These are phyloP conservation scores for Lycaena phlaeas DNA, from an alignment of 2,888 invertebrate species.

Conservation along the genomic window DNA sequence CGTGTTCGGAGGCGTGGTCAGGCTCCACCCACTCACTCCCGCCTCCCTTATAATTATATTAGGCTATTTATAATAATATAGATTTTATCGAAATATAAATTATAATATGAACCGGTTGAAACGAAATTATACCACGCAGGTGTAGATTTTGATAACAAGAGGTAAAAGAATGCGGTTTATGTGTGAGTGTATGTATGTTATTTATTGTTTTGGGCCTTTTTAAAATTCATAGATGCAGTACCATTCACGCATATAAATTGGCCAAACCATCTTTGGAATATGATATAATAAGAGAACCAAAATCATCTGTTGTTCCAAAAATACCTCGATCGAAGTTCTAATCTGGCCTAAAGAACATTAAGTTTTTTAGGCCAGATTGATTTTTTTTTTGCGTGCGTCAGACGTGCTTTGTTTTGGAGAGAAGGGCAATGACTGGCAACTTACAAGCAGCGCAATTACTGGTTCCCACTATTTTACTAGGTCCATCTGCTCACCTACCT, in stretches of 20 bases:
- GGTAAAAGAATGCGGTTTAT: neutral
- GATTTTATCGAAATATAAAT: slow-evolving; percentile 5
- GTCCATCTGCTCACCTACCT: too few relatives aligned
- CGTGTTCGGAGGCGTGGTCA: neutral
- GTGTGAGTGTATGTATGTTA: neutral
- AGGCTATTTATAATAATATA: slow-evolving; percentile 7
- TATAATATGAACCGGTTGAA: slow-evolving; percentile 1
- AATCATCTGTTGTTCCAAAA: too few relatives aligned
- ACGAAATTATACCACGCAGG: slow-evolving; percentile 6
- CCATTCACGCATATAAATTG: neutral
- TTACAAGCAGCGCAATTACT: too few relatives aligned
- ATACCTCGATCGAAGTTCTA: too few relatives aligned
- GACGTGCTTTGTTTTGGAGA: too few relatives aligned
- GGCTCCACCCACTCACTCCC: neutral
- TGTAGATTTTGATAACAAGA: slow-evolving; percentile 7
- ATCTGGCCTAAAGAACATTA: too few relatives aligned
- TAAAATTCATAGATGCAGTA: slow-evolving; percentile 4
- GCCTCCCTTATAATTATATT: neutral
- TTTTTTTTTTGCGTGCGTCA: too few relatives aligned
- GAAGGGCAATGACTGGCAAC: too few relatives aligned
- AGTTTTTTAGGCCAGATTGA: too few relatives aligned
- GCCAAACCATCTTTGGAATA: neutral
- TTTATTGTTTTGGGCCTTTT: neutral
- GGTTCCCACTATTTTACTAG: too few relatives aligned
- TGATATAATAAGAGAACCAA: too few relatives aligned